Base-by-base conservation (phyloP, 2,888 invertebrate genomes). In the Drosophila anomalata region DNA sequence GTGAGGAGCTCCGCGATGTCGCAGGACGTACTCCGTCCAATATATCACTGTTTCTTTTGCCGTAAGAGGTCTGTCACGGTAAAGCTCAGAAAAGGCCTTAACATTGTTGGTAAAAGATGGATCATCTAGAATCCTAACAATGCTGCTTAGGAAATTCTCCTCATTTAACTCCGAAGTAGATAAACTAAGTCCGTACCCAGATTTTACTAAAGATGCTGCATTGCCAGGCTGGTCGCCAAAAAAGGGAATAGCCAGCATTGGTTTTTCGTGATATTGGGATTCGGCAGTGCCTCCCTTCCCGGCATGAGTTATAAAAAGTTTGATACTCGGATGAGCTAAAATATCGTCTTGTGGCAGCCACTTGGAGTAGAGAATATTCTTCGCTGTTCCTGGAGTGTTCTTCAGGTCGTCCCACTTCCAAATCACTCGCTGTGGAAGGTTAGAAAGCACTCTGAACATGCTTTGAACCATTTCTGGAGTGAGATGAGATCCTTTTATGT, bases 291-390 rank as follows among this genome's bases (percentile, higher is more conserved):
- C 94, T 62, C 94, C 94, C 69, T 94, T 91, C 1, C 95, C 95
- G 8, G 95, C 95, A 77, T 95, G 95, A 0, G 94, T 93, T 77
- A 95, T 93, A 78, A 95, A 95, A 2, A 94, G 87, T 79, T 91
- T 93, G 9, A 93, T 79, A 59, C 94, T 94, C 1, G 93, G 93
- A 89, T 94, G 94, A 0, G 93, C 94, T 90, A 95, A 89, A 41
- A 95, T 92, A 76, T 94, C 94, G 62, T 93, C 93, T 82, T 96
- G 96, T 0, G 95, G 95, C 42, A 95, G 84, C 95, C 95, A 96
- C 77, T 94, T 93, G 47, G 82, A 78, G 41, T 92, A 89, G 31
- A 91, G 87, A 2, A 93, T 92, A 69, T 93, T 93, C 0, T 78
- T 46, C 0, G 93, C 90, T 2, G 89, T 83, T 2, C 90, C 91